phyloP scores from a whole-genome alignment of 2,797 vertebrate genomes.

The Hyperoplus lanceolatus region DNA sequence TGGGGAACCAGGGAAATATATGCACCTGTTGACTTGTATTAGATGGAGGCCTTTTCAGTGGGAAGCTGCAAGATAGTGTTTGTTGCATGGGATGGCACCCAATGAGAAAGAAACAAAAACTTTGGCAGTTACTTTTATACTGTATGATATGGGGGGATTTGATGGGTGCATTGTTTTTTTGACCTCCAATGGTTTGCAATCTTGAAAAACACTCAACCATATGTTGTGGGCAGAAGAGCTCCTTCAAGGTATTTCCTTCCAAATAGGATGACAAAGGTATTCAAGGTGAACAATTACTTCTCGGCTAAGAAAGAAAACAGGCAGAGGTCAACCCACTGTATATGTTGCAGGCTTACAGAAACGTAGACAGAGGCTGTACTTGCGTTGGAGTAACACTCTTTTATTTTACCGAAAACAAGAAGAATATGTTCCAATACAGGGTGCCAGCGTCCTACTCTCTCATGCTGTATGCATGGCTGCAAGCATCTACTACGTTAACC shows the following conservation, averaged over 20 bases:
- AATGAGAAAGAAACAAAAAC: neutral
- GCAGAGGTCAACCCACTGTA: neutral
- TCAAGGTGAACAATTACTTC: neutral
- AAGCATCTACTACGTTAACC: too few species aligned
- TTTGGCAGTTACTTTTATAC: neutral
- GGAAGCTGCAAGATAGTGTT: neutral
- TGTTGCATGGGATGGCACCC: neutral
- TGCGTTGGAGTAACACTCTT: too few species aligned
- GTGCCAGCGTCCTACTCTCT: too few species aligned
- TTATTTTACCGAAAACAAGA: too few species aligned
- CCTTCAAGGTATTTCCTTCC: neutral
- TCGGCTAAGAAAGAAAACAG: neutral
- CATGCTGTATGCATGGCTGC: too few species aligned
- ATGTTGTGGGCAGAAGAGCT: neutral
- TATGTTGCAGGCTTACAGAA: too few species aligned
- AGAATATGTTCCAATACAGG: too few species aligned
- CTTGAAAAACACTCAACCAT: neutral
- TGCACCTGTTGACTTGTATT: neutral
- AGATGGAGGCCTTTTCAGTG: neutral
- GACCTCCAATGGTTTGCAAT: neutral
- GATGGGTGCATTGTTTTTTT: neutral
- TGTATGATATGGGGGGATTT: neutral
- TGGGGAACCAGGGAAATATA: too few species aligned
- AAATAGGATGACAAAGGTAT: neutral
- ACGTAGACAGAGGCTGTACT: too few species aligned